These are phyloP conservation scores for Oreochromis grahami DNA, from an alignment of 2,797 vertebrate species.

Conservation along the genomic window DNA sequence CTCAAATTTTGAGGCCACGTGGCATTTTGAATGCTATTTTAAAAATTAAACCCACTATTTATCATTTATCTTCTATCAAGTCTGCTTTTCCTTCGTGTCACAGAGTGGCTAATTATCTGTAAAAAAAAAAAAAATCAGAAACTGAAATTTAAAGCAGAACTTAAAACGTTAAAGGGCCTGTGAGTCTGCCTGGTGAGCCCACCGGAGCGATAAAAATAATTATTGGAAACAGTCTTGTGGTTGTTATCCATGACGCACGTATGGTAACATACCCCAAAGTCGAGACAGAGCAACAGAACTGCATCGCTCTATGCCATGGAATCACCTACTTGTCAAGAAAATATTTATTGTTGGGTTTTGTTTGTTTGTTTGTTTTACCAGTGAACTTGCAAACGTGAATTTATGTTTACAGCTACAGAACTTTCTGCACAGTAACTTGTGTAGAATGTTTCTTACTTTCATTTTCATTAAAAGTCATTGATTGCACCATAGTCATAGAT, in stretches of 20 bases:
- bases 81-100: background rate
- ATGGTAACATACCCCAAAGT: background rate
- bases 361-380: background rate
- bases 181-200: background rate
- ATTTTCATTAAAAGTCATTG: too few species aligned
- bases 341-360: background rate
- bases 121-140: background rate
- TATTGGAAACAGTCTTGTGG: background rate
- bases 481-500: too few species aligned
- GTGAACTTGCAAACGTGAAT: background rate
- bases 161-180: background rate
- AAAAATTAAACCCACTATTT: background rate
- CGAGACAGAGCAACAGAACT: background rate
- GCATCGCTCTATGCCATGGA: background rate
- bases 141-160: background rate
- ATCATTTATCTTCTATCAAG: background rate
- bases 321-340: background rate
- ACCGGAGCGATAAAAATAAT: background rate
- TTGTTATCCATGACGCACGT: background rate
- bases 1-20: background rate
- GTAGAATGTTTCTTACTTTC: too few species aligned
- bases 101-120: background rate
- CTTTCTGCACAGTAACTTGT: background rate
- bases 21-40: background rate
- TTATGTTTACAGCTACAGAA: background rate